phyloP scores from a whole-genome alignment of 2,888 invertebrate species.

The Tipula confusa region DNA sequence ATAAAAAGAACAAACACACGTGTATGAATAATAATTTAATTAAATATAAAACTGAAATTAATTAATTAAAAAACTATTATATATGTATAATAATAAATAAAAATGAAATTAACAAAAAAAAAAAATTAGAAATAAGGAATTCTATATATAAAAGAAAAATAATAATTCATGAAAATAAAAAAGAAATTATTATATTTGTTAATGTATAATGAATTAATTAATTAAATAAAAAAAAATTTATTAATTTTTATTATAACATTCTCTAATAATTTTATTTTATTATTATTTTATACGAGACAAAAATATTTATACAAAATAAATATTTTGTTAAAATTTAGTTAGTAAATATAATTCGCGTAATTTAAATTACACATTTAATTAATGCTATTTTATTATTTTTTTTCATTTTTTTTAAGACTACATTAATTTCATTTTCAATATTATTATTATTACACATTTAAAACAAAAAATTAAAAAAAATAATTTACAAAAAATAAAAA shows the following conservation, averaged over 20 bases:
- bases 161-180: not conserved
- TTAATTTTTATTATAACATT: not conserved
- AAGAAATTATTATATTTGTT: not conserved
- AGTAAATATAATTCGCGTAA: not conserved
- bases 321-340: not conserved
- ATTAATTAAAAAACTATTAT: slow-evolving; percentile 8
- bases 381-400: not conserved
- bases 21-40: not conserved
- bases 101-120: slow-evolving; percentile 20
- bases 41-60: slow-evolving; percentile 16
- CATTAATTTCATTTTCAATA: slow-evolving; percentile 20
- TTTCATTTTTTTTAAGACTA: slow-evolving; percentile 14
- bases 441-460: slow-evolving; percentile 4
- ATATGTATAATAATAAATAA: not conserved
- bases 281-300: slow-evolving; percentile 25
- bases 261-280: slow-evolving; percentile 25
- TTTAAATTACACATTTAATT: slow-evolving; percentile 14
- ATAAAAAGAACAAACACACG: slow-evolving; percentile 9
- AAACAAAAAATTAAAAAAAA: not conserved
- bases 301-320: not conserved
- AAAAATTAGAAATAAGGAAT: not conserved
- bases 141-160: not conserved
- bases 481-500: slow-evolving; percentile 25
- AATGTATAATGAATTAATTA: slow-evolving; percentile 12
- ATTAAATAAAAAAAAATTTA: not conserved